phyloP scores from a whole-genome alignment of 2,888 invertebrate species.

The Ichneumon xanthorius region DNA sequence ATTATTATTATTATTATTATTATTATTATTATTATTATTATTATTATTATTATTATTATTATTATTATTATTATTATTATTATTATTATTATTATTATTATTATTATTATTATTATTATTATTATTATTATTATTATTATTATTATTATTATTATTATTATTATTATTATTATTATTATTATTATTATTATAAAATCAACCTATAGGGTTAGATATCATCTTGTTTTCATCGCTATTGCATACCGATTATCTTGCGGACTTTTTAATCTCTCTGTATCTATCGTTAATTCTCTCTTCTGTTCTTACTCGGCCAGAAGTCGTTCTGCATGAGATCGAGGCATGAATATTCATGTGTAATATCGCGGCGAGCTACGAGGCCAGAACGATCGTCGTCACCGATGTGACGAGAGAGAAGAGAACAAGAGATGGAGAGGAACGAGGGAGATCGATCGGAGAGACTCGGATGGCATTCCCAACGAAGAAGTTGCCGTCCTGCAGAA shows the following conservation, averaged over 20 bases:
- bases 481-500: slow-evolving; percentile 25
- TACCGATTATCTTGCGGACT: neutral
- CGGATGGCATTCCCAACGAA: slow-evolving; percentile 34
- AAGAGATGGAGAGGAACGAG: neutral
- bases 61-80: too few relatives aligned
- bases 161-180: too few relatives aligned
- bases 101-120: too few relatives aligned
- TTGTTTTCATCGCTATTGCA: neutral
- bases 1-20: too few relatives aligned
- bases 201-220: too few relatives aligned
- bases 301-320: neutral
- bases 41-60: too few relatives aligned
- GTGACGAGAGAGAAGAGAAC: neutral
- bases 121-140: too few relatives aligned
- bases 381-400: neutral
- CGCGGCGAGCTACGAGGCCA: neutral
- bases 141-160: too few relatives aligned
- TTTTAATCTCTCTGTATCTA: neutral
- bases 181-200: too few relatives aligned
- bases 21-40: too few relatives aligned
- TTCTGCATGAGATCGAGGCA: slow-evolving; percentile 3
- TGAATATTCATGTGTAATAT: neutral
- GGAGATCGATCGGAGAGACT: neutral
- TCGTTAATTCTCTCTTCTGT: neutral
- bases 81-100: too few relatives aligned